Conservation (phyloP, 2,888 invertebrate genomes). For the Eubasilissa splendida region DNA sequence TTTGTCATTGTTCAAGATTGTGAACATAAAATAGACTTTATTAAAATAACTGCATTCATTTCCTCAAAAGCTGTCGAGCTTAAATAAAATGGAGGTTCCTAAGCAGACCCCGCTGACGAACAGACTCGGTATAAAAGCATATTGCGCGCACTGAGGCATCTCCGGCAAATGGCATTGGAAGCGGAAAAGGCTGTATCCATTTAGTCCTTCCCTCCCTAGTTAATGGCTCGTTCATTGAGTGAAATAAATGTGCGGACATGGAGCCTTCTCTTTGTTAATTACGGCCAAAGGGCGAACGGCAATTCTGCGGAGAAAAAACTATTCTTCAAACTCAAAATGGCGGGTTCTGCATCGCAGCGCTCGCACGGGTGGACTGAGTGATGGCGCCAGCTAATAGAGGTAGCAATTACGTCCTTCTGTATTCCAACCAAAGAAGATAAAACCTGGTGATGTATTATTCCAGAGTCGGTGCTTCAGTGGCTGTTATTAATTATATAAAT, state of each 20-base stretch:
- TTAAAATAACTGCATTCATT: neutral
- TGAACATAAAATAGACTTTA: too few relatives aligned
- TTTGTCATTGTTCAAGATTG: too few relatives aligned
- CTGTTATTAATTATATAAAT: too few relatives aligned
- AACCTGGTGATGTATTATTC: too few relatives aligned
- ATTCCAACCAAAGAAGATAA: slow-evolving; percentile 8
- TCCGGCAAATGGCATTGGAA: slow-evolving; percentile 36
- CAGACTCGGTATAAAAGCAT: slow-evolving; percentile 42
- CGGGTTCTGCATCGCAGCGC: slow-evolving; percentile 1
- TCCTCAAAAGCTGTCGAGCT: neutral
- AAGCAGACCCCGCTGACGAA: neutral
- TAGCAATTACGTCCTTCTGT: slow-evolving; percentile 13
- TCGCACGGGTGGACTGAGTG: neutral
- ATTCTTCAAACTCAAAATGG: slow-evolving; percentile 37
- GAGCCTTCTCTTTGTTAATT: slow-evolving; percentile 40
- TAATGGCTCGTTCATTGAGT: slow-evolving; percentile 57
- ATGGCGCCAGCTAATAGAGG: slow-evolving; percentile 20
- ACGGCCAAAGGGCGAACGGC: slow-evolving; percentile 21
- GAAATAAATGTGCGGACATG: slow-evolving; percentile 54
- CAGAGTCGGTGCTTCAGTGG: too few relatives aligned
- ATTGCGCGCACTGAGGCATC: slow-evolving; percentile 56
- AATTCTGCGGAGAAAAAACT: slow-evolving; percentile 15
- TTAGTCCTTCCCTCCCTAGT: slow-evolving; percentile 38
- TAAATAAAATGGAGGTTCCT: slow-evolving; percentile 18
- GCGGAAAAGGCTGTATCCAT: slow-evolving; percentile 39